These are phyloP conservation scores for Holocentrus rufus DNA, from an alignment of 2,797 vertebrate genomes.

Conservation along the genomic window DNA sequence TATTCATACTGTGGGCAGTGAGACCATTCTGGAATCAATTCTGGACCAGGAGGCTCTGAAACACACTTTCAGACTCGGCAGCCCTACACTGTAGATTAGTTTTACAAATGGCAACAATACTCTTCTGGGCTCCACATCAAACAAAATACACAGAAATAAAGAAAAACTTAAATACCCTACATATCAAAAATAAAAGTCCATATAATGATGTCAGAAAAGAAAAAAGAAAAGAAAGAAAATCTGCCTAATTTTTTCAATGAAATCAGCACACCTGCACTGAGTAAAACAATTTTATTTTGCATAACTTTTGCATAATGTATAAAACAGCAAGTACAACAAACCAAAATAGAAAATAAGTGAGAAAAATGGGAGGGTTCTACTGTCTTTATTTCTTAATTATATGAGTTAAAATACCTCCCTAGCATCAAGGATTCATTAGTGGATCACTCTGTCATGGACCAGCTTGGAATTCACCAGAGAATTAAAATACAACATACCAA, in stretches of 20 bases:
- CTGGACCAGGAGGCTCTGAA: no score
- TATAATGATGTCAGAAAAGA: no score
- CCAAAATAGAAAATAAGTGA: constrained; percentile 80
- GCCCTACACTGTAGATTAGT: no score
- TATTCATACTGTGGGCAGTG: no score
- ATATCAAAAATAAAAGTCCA: no score
- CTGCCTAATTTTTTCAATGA: constrained; percentile 10
- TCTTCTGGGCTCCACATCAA: no score
- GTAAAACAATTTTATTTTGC: constrained; percentile 77
- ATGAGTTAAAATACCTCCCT: constrained; percentile 56
- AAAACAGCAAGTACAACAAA: constrained; percentile 82
- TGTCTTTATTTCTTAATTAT: constrained; percentile 59
- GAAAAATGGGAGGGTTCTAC: constrained; percentile 63
- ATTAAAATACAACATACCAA: constrained; percentile 75
- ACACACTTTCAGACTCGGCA: no score
- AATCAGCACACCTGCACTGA: constrained; percentile 44
- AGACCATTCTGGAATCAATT: no score
- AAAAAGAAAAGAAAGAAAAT: no score
- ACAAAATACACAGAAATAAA: no score
- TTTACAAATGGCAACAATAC: no score
- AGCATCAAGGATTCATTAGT: constrained; percentile 60
- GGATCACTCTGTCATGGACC: constrained; percentile 60
- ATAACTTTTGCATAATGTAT: constrained; percentile 80
- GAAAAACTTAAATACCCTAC: no score
- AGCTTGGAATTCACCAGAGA: constrained; percentile 71